Percentiles rank a stretch among this genome's conserved stretches.
These are phyloP conservation scores for Scaptomyza flava DNA, from an alignment of 2,888 invertebrate genomes.

Conservation along the genomic window DNA sequence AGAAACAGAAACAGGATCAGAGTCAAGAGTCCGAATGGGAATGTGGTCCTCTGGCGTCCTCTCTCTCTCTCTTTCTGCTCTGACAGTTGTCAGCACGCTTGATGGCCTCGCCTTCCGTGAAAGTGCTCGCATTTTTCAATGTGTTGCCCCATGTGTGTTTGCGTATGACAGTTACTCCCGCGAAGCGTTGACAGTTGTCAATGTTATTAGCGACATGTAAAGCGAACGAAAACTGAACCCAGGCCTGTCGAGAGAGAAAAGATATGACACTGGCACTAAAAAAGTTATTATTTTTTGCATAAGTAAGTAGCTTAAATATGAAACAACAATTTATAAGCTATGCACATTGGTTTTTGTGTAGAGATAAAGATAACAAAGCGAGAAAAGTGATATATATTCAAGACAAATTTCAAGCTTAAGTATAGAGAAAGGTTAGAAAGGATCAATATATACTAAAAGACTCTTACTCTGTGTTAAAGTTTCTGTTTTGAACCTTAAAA, in stretches of 20 bases:
- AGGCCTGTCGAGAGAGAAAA: neutral
- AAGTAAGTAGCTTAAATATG: neutral
- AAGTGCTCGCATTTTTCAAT: conserved; percentile 24
- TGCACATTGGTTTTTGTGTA: neutral
- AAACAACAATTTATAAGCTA: neutral
- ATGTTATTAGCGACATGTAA: conserved; percentile 66
- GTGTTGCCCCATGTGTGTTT: conserved; percentile 25
- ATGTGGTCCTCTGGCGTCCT: conserved; percentile 10
- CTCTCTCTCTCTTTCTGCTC: neutral
- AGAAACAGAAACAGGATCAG: neutral
- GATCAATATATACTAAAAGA: no score
- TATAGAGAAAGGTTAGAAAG: no score
- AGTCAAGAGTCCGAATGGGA: conserved; percentile 30
- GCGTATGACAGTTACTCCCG: conserved; percentile 58
- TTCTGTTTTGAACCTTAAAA: no score
- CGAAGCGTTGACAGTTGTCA: conserved; percentile 71
- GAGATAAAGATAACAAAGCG: neutral
- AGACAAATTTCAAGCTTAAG: no score
- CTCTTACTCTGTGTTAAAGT: no score
- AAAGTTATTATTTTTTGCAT: neutral
- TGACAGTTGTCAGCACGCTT: conserved; percentile 49
- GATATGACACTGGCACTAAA: conserved; percentile 14
- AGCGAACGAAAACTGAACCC: conserved; percentile 1
- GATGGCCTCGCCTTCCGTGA: conserved; percentile 32
- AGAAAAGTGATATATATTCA: no score